phyloP scores from a whole-genome alignment of 2,797 vertebrate species.

The Parauchenoglanis punctatus region DNA sequence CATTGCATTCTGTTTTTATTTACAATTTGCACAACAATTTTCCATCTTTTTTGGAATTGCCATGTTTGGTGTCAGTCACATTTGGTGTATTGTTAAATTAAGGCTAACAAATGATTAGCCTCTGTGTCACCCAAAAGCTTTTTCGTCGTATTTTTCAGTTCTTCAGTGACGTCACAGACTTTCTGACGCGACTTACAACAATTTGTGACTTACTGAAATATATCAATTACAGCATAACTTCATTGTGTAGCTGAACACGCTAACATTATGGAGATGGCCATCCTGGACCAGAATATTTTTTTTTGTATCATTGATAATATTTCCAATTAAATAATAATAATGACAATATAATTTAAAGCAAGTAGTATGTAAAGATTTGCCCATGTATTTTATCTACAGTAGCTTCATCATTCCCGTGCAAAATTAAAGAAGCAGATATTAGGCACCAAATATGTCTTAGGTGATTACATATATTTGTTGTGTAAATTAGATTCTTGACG shows the following conservation, averaged over 20 bases:
- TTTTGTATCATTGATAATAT: not conserved
- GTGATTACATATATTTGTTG: not conserved
- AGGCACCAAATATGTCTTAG: not conserved
- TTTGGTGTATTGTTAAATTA: not conserved
- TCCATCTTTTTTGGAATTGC: not conserved
- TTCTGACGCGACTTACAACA: not conserved
- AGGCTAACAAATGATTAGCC: not conserved
- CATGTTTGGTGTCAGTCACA: not conserved
- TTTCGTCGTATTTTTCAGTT: not conserved
- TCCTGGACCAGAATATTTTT: not conserved
- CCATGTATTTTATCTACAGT: not conserved
- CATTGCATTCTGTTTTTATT: too few species aligned
- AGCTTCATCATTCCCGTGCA: not conserved
- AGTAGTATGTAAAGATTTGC: not conserved
- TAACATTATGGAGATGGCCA: not conserved
- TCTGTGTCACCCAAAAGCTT: not conserved
- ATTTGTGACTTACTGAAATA: not conserved
- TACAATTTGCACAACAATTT: too few species aligned
- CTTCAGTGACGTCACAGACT: not conserved
- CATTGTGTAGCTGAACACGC: not conserved
- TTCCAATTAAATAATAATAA: not conserved
- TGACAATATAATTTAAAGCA: not conserved
- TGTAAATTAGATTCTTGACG: not conserved
- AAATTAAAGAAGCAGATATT: not conserved
- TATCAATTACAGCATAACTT: not conserved